These are phyloP conservation scores for Fissipunctia ypsillon DNA, from an alignment of 2,888 invertebrate genomes.

Conservation along the genomic window DNA sequence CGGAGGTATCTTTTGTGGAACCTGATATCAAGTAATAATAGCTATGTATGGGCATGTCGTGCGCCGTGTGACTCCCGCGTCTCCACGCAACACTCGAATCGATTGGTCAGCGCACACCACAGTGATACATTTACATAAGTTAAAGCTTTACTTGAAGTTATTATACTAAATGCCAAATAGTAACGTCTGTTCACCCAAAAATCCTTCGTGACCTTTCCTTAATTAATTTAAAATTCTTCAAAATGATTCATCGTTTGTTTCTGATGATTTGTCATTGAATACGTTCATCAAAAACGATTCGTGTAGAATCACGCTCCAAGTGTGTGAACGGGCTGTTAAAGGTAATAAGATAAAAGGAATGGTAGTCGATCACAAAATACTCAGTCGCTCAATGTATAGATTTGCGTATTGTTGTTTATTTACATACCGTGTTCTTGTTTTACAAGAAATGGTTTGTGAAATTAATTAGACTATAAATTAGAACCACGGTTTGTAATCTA, in stretches of 20 bases:
- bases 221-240: neutral
- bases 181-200: neutral
- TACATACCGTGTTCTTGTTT: slow-evolving; percentile 1
- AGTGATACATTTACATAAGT: slow-evolving; percentile 30
- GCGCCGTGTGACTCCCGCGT: neutral
- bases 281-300: neutral
- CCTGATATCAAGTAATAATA: neutral
- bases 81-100: slow-evolving; percentile 4
- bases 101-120: slow-evolving; percentile 39
- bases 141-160: slow-evolving; percentile 15
- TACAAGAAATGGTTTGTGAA: slow-evolving; percentile 12
- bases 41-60: neutral
- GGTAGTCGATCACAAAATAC: slow-evolving; percentile 45
- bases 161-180: neutral
- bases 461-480: slow-evolving; percentile 3
- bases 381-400: slow-evolving; percentile 38
- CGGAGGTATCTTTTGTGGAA: slow-evolving; percentile 9
- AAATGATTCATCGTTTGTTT: neutral
- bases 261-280: neutral
- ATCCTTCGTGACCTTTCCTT: neutral
- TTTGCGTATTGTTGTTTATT: slow-evolving; percentile 16
- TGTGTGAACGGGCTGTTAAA: slow-evolving; percentile 13
- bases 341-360: slow-evolving; percentile 12
- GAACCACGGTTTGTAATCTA: slow-evolving; percentile 8
- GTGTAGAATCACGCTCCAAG: neutral